Conservation (phyloP, 2,113 vertebrate species). For the Echinops telfairi region DNA sequence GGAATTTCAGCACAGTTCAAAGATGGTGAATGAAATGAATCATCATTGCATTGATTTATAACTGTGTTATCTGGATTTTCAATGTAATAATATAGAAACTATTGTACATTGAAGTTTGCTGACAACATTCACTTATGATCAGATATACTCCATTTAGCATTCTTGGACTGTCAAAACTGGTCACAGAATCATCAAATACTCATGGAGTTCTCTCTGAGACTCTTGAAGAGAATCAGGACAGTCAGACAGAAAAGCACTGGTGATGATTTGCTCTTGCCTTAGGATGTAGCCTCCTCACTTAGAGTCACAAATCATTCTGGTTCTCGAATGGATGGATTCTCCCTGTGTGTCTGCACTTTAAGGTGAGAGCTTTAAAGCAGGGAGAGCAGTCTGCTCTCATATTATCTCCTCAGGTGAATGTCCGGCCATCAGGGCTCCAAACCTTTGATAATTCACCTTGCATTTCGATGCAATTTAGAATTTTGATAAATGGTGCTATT, state of each 20-base stretch:
- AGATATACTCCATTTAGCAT: background rate
- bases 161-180: background rate
- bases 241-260: background rate
- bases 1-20: conserved; percentile 20
- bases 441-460: background rate
- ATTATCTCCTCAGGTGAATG: background rate
- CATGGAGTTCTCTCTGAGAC: background rate
- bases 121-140: background rate
- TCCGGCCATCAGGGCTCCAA: background rate
- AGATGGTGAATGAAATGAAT: background rate
- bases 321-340: background rate
- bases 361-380: too few relatives aligned
- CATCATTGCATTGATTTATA: background rate
- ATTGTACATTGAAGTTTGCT: background rate
- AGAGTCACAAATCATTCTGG: background rate
- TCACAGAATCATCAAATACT: background rate
- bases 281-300: background rate
- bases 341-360: background rate
- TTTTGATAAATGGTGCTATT: conserved; percentile 5
- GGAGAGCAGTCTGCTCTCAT: background rate
- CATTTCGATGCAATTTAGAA: background rate
- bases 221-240: background rate
- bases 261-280: background rate
- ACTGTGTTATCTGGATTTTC: background rate
- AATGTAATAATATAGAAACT: background rate